Evolutionary conservation across 1,140 invertebrate species (phyloP).

Genomic region (Andricus grossulariae): DNA sequence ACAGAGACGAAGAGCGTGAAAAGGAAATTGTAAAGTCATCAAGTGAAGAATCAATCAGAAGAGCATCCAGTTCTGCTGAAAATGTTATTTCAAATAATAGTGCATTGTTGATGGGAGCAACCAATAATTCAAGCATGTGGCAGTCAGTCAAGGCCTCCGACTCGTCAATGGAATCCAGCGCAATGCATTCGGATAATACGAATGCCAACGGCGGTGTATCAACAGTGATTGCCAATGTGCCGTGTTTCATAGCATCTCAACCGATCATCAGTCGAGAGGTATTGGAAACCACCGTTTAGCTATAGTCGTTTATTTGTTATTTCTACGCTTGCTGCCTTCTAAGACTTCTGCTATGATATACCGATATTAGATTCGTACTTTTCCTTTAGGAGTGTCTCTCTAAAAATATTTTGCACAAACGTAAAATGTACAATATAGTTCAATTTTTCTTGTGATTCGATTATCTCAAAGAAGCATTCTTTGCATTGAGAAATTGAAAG

Average conservation of each 20-base stretch:
- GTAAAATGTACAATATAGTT: neutral
- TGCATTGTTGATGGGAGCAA: conserved; percentile 69
- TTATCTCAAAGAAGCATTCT: conserved; percentile 40
- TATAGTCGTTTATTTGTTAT: conserved; percentile 37
- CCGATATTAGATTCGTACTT: conserved; percentile 33
- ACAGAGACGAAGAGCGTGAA: conserved; percentile 81
- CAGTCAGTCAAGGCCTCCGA: conserved; percentile 62
- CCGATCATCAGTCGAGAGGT: conserved; percentile 78
- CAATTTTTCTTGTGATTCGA: conserved; percentile 50
- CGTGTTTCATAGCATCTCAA: conserved; percentile 68
- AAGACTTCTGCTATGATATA: conserved; percentile 18
- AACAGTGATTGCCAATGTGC: conserved; percentile 63
- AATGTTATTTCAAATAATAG: conserved; percentile 77
- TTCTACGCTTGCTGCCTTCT: conserved; percentile 12
- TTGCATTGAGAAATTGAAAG: conserved; percentile 38
- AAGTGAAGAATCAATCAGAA: conserved; percentile 80
- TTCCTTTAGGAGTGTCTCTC: neutral
- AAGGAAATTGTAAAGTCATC: conserved; percentile 79
- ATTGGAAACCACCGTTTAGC: conserved; percentile 80
- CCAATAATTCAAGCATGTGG: conserved; percentile 68
- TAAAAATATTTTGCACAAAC: too few relatives aligned
- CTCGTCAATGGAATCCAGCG: conserved; percentile 56
- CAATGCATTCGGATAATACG: conserved; percentile 62
- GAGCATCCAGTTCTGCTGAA: conserved; percentile 79
- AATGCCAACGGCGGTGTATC: conserved; percentile 61